Evolutionary conservation across 2,888 invertebrate genomes (phyloP), one percentile per base, ranked within the genome.

Genomic region (Papilio demoleus): DNA sequence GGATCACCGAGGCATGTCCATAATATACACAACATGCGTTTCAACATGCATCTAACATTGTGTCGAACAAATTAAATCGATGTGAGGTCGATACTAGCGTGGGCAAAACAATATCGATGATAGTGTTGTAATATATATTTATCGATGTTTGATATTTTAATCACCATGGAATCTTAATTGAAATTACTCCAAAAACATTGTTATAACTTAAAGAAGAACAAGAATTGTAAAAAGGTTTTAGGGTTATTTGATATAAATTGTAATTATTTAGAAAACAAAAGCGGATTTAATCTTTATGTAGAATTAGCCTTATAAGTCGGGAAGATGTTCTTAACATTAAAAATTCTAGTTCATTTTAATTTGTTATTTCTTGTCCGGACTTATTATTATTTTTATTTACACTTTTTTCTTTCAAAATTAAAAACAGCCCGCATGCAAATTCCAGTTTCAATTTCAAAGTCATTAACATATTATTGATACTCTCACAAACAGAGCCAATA

Each of bases 1-100:
- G 69, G 70, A 70, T 67, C 69, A 67, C 67, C 72, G 70, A 65
- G 70, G 73, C 75, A 73, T 72, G 72, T 65, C 68, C 70, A 75
- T 75, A 77, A 75, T 72, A 60, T 67, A 62, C 68, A 70, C 71
- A 72, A 69, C 73, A 73, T 72, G 68, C 62, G 47, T 53, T 36
- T 24, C 58, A 38, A 47, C 66, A 71, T 72, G 68, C 58, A 56
- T 67, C 63, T 72, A 68, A 70, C 63, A 58, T 61, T 62, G 47
- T 73, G 73, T 73, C 70, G 59, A 74, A 74, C 75, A 74, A 76
- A 76, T 77, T 74, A 76, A 74, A 75, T 74, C 75, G 72, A 70
- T 71, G 76, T 75, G 72, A 64, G 73, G 72, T 75, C 74, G 68
- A 42, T 66, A 70, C 61, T 68, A 59, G 71, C 71, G 76, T 76